Evolutionary conservation across 2,113 vertebrate genomes (phyloP), one percentile per base, ranked within the genome.

Genomic region (Rana temporaria): DNA sequence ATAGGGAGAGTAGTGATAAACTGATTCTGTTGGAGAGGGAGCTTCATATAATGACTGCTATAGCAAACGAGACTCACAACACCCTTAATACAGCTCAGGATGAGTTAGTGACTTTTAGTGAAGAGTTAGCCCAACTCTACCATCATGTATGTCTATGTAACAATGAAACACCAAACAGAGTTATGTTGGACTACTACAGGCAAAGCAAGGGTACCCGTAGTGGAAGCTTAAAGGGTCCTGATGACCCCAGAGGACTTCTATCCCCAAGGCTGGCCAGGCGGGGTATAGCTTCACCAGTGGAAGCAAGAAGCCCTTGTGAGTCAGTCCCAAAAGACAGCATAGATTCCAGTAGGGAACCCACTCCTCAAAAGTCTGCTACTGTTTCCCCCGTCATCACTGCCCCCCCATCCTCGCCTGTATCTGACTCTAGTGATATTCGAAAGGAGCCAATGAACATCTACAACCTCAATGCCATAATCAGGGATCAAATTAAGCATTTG

Each of bases 401-500:
- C 72, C 94, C 92, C 2, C 96, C 95, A n/a, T 92, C 95, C 0
- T 96, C 97, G 60, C 93, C 95, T 0, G 89, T 92, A 19, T 92
- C 94, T 0, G 97, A 99, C 71, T 90, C 92, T 16, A 95, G 93
- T 66, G 97, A 99, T 90, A 94, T 98, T 86, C 94, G 98, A 57
- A 97, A 95, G 87, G 98, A 99, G 91, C 98, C 98, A 6, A 97
- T 99, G 97, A 99, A 99, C 86, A 98, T 99, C 91, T 98, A 98
- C 88, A 98, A 99, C 93, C 95, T 99, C 85, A 98, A 98, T 17
- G 97, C 96, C 90, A 99, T 99, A 78, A 98, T 99, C 87, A 91
- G 96, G 89, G 98, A 99, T 93, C 98, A 99, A 95, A 96, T 99
- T 87, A 98, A 96, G 88, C 98, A 99, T 84, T 91, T 99, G 78